Evolutionary conservation across 2,888 invertebrate genomes (phyloP).

Genomic region (Apamea monoglypha): DNA sequence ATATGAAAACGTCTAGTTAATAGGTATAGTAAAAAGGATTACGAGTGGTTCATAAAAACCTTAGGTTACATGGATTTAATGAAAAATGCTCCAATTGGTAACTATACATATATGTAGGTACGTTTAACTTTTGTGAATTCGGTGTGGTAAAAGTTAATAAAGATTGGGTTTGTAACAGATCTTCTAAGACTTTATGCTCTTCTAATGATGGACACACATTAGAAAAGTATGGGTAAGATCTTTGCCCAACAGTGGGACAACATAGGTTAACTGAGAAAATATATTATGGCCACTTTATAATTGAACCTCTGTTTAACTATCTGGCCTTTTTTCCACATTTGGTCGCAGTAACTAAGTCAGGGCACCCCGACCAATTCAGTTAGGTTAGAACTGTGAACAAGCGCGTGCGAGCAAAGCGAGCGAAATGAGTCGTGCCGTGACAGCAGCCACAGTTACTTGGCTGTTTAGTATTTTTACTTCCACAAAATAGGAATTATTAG

Average conservation of each 20-base stretch:
- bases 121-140: neutral
- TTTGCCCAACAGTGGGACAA: neutral
- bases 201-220: neutral
- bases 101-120: neutral
- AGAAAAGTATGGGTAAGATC: neutral
- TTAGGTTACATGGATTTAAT: neutral
- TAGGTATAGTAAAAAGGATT: constrained; percentile 2
- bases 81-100: neutral
- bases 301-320: neutral
- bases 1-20: neutral
- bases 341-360: neutral
- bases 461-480: neutral
- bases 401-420: too few relatives aligned
- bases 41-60: neutral
- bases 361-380: neutral
- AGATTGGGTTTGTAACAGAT: neutral
- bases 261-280: neutral
- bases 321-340: neutral
- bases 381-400: neutral
- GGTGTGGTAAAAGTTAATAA: neutral
- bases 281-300: neutral
- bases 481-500: neutral
- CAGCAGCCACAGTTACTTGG: neutral
- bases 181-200: neutral
- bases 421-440: neutral